Conservation (phyloP, 2,888 invertebrate genomes). For the Drosophila rellima region DNA sequence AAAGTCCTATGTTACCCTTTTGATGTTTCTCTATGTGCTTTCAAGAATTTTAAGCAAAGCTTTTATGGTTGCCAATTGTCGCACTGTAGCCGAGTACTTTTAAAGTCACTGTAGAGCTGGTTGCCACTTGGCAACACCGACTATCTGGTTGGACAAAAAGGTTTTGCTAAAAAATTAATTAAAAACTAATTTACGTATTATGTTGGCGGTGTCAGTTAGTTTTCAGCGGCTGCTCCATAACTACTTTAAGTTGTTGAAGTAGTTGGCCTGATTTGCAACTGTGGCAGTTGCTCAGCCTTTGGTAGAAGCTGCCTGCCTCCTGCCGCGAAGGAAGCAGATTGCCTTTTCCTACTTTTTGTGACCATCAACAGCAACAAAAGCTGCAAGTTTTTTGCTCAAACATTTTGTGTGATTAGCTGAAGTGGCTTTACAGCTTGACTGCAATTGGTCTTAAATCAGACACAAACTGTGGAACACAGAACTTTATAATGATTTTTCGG, state of each 20-base stretch:
- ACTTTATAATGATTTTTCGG: slow-evolving; percentile 50
- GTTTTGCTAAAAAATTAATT: slow-evolving; percentile 52
- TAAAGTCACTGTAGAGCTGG: slow-evolving; percentile 4
- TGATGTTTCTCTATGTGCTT: not conserved
- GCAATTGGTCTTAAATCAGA: slow-evolving; percentile 51
- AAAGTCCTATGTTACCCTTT: not conserved
- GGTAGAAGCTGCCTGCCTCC: slow-evolving; percentile 3
- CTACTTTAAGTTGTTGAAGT: slow-evolving; percentile 37
- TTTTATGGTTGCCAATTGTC: not conserved
- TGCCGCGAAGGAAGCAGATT: slow-evolving; percentile 1
- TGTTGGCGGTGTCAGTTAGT: slow-evolving; percentile 39
- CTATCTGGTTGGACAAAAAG: slow-evolving; percentile 15
- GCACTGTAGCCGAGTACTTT: not conserved
- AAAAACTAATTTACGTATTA: slow-evolving; percentile 60
- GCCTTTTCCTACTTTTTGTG: slow-evolving; percentile 39
- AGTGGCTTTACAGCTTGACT: slow-evolving; percentile 34
- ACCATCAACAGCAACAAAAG: slow-evolving; percentile 23
- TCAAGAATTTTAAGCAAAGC: not conserved
- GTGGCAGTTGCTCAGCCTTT: slow-evolving; percentile 1
- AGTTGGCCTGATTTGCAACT: slow-evolving; percentile 44
- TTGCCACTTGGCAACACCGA: slow-evolving; percentile 3
- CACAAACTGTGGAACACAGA: slow-evolving; percentile 34
- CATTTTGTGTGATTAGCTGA: slow-evolving; percentile 57
- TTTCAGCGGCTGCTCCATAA: slow-evolving; percentile 15
- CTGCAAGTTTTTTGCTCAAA: slow-evolving; percentile 29